A percentile compares a stretch with the other conserved stretches of the same genome.
phyloP scores from a whole-genome alignment of 35 echinoderm and acorn worm species.

The Hemicentrotus pulcherrimus region DNA sequence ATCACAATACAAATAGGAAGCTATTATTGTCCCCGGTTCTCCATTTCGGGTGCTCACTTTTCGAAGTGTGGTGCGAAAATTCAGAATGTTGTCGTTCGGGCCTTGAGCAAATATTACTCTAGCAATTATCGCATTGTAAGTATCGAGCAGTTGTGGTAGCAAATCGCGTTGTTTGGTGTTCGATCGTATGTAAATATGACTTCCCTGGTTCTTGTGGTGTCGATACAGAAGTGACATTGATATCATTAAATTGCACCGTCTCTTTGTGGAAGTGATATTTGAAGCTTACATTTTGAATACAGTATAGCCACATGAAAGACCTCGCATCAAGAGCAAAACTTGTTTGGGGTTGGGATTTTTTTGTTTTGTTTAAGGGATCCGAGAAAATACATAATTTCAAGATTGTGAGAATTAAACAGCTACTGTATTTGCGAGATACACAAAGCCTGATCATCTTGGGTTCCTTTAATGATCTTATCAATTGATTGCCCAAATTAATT shows the following conservation, averaged over 20 bases:
- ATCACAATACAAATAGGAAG: neutral
- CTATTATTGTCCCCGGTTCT: neutral
- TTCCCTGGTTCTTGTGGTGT: neutral
- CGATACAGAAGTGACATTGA: neutral
- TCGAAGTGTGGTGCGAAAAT: constrained; percentile 43
- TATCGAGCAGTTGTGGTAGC: neutral
- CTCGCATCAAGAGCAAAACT: no score
- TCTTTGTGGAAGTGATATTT: no score
- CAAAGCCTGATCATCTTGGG: no score
- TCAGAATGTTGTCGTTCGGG: constrained; percentile 21
- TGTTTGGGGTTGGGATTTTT: no score
- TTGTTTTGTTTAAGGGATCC: no score
- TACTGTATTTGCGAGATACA: no score
- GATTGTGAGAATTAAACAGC: no score
- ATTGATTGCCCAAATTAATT: no score
- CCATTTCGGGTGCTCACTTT: neutral
- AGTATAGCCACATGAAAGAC: no score
- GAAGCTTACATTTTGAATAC: no score
- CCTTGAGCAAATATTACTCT: neutral
- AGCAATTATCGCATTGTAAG: constrained; percentile 24
- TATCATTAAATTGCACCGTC: neutral
- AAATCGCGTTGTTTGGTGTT: neutral
- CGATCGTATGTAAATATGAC: neutral
- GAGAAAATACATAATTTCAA: no score
- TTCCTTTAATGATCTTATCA: no score